phyloP scores from a whole-genome alignment of 2,888 invertebrate species.

The Aporophyla lueneburgensis region DNA sequence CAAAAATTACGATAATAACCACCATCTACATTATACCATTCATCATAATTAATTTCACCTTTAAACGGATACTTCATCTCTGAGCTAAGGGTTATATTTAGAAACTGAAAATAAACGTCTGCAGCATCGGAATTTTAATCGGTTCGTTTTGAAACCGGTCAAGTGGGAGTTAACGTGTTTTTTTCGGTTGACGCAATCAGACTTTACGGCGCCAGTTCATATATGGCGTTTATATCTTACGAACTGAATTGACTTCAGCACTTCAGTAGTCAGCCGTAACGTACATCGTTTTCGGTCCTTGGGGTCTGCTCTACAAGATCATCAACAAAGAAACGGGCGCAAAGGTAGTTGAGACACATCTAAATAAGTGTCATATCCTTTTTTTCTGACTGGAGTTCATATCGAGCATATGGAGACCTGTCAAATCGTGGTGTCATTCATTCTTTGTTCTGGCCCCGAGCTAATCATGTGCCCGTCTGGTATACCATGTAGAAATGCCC shows the following conservation, averaged over 20 bases:
- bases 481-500: not conserved
- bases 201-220: slow-evolving; percentile 26
- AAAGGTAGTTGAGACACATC: not conserved
- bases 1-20: not conserved
- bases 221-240: not conserved
- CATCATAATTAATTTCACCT: slow-evolving; percentile 59
- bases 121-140: slow-evolving; percentile 64
- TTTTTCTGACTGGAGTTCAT: not conserved
- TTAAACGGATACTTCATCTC: slow-evolving; percentile 55
- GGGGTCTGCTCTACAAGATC: not conserved
- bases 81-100: slow-evolving; percentile 67
- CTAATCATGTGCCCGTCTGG: no score
- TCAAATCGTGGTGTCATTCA: not conserved
- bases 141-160: slow-evolving; percentile 47
- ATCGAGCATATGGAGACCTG: not conserved
- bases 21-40: slow-evolving; percentile 21
- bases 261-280: no score
- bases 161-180: slow-evolving; percentile 47
- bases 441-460: not conserved
- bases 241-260: not conserved
- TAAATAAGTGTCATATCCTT: not conserved
- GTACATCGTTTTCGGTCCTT: not conserved
- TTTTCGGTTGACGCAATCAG: slow-evolving; percentile 49
- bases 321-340: not conserved
- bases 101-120: slow-evolving; percentile 51